Percentiles rank a stretch among this genome's conserved stretches.
Evolutionary conservation across 2,113 vertebrate genomes (phyloP).

Genomic region (Microtus oregoni): DNA sequence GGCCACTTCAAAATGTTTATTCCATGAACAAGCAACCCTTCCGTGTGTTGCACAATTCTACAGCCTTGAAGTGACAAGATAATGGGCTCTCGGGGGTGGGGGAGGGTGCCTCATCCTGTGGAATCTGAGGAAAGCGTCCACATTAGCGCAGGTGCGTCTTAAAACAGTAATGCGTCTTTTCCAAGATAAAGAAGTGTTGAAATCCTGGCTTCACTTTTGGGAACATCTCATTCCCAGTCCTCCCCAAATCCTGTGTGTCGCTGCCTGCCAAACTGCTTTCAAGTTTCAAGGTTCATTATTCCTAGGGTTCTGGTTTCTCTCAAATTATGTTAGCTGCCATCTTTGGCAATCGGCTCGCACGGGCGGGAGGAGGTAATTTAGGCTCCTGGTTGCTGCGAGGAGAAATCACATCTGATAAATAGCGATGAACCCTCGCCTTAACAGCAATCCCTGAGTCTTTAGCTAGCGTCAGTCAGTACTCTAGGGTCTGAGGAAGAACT

Average conservation of each 20-base stretch:
- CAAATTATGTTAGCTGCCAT: background rate
- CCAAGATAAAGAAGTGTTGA: background rate
- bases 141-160: background rate
- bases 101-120: background rate
- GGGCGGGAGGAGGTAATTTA: background rate
- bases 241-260: background rate
- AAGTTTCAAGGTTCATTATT: background rate
- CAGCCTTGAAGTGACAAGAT: background rate
- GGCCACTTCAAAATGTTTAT: slow-evolving; percentile 69
- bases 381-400: background rate
- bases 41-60: background rate
- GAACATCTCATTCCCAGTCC: background rate
- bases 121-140: background rate
- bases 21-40: slow-evolving; percentile 33
- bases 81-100: background rate
- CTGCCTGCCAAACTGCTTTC: background rate
- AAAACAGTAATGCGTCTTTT: background rate
- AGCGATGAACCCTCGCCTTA: background rate
- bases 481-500: no score
- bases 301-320: background rate
- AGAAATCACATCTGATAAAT: background rate
- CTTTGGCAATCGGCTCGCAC: background rate
- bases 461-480: no score
- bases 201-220: background rate
- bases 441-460: background rate